Base-by-base conservation (phyloP, 2,797 vertebrate species). In the Philypnodon macrostomus region DNA sequence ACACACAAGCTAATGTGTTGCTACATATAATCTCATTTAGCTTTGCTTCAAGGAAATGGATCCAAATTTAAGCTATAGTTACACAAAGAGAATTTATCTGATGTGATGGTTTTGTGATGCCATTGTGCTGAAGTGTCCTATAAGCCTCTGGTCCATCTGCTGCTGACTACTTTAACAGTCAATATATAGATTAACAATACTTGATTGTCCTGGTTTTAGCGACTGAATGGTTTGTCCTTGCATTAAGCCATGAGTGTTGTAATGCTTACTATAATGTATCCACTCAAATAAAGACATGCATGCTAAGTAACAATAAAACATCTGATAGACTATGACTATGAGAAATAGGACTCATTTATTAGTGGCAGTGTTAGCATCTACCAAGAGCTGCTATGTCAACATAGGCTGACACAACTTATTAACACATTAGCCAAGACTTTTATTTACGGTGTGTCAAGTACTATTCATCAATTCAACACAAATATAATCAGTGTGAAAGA, bases 231-330 rank as follows among this genome's bases (percentile, higher is more conserved):
- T 59, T 33, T 57, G 64, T 51, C 70, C 63, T 77, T 66, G 77
- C 80, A 65, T 1, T 46, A 60, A 63, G 81, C 52, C 54, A 33
- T n/a, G n/a, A n/a, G n/a, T n/a, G n/a, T n/a, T n/a, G n/a, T n/a
- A n/a, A n/a, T n/a, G n/a, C n/a, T n/a, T n/a, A n/a, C n/a, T n/a
- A n/a, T n/a, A n/a, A n/a, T n/a, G n/a, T n/a, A n/a, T n/a, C n/a
- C n/a, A n/a, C n/a, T n/a, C n/a, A n/a, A n/a, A n/a, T n/a, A n/a
- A n/a, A n/a, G n/a, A n/a, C n/a, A n/a, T n/a, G n/a, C n/a, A n/a
- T n/a, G n/a, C n/a, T n/a, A n/a, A n/a, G n/a, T n/a, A n/a, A n/a
- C n/a, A n/a, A n/a, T n/a, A n/a, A n/a, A n/a, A n/a, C n/a, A n/a
- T n/a, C n/a, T 26, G 30, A 33, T 40, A 40, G 13, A 19, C 33